Evolutionary conservation across 2,888 invertebrate species (phyloP).

Genomic region (Cerceris rybyensis): DNA sequence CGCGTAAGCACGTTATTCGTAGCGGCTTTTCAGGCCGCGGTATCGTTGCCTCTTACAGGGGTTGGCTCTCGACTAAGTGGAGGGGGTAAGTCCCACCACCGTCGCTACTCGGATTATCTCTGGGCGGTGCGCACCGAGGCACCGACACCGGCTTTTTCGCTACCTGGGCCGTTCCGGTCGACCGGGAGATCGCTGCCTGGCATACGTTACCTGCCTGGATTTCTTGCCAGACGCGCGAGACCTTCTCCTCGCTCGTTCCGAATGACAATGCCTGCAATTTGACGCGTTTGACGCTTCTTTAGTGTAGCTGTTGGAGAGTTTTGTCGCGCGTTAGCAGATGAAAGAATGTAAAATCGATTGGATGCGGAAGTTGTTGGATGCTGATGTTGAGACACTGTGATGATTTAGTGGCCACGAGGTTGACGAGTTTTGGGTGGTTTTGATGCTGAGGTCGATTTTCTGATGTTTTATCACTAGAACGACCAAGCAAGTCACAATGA

Average conservation of each 20-base stretch:
- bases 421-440: no score
- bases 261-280: constrained; percentile 13
- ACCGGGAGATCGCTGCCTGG: constrained; percentile 24
- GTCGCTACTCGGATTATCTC: constrained; percentile 57
- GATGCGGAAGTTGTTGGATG: no score
- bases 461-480: no score
- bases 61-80: constrained; percentile 54
- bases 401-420: no score
- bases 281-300: not conserved
- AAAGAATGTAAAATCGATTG: no score
- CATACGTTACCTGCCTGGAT: constrained; percentile 35
- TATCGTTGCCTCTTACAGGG: constrained; percentile 79
- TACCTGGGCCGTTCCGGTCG: constrained; percentile 49
- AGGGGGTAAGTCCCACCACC: constrained; percentile 62
- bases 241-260: constrained; percentile 11
- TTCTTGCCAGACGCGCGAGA: constrained; percentile 23
- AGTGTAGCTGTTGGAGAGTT: no score
- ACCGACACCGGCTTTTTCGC: constrained; percentile 37
- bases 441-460: no score
- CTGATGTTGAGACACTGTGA: no score
- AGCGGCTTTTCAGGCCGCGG: constrained; percentile 71
- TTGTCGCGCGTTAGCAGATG: no score
- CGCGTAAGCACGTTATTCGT: constrained; percentile 81
- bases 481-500: no score
- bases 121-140: constrained; percentile 39